Percentiles rank a stretch among this genome's conserved stretches.
phyloP scores from a whole-genome alignment of 1,140 invertebrate species.

The Amyelois transitella region DNA sequence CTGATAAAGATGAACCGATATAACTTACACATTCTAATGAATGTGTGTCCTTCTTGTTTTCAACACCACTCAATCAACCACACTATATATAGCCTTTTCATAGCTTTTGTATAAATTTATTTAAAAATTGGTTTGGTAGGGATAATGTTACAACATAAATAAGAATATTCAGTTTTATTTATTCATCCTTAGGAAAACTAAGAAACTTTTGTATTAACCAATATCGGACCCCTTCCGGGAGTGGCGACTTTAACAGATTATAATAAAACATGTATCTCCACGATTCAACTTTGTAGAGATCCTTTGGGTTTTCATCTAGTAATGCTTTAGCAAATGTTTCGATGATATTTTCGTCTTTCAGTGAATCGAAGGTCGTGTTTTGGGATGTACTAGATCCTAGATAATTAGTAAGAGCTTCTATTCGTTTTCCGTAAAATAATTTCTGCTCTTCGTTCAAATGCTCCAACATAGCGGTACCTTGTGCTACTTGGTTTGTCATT shows the following conservation, averaged over 20 bases:
- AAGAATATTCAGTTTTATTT: slow-evolving; percentile 1
- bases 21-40: too few relatives aligned
- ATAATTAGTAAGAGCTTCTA: slow-evolving; percentile 42
- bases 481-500: slow-evolving; percentile 31
- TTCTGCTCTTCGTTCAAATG: slow-evolving; percentile 52
- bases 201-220: slow-evolving; percentile 56
- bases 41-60: too few relatives aligned
- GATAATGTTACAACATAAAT: too few relatives aligned
- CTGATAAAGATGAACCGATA: too few relatives aligned
- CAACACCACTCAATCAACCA: too few relatives aligned
- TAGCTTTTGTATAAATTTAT: too few relatives aligned
- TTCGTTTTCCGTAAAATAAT: slow-evolving; percentile 38
- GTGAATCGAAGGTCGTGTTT: slow-evolving; percentile 39
- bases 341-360: slow-evolving; percentile 51
- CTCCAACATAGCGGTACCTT: slow-evolving; percentile 39
- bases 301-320: slow-evolving; percentile 39
- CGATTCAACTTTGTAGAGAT: slow-evolving; percentile 57
- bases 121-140: too few relatives aligned
- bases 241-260: slow-evolving; percentile 52
- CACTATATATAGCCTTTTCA: too few relatives aligned
- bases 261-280: slow-evolving; percentile 66
- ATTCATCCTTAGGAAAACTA: slow-evolving; percentile 30
- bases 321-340: slow-evolving; percentile 55
- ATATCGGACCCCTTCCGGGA: slow-evolving; percentile 34
- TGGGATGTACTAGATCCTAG: slow-evolving; percentile 28